phyloP scores from a whole-genome alignment of 2,113 vertebrate species.

The Todiramphus chloris region DNA sequence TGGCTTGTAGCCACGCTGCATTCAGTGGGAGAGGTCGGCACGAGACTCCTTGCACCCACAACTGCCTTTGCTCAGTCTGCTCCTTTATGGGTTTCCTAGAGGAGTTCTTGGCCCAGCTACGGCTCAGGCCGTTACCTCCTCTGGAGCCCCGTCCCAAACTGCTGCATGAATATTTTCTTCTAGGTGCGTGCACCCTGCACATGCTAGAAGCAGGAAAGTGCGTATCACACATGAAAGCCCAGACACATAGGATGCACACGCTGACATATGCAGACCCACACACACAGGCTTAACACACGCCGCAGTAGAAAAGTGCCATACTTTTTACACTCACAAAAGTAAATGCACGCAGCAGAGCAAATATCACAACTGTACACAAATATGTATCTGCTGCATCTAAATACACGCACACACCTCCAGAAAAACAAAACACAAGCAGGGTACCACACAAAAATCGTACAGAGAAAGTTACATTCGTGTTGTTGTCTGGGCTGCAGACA shows the following conservation, averaged over 20 bases:
- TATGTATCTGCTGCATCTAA: not conserved
- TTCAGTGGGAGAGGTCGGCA: not conserved
- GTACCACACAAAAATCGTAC: accelerated
- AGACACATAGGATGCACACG: not conserved
- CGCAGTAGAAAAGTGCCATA: not conserved
- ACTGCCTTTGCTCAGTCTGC: not conserved
- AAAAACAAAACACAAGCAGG: not conserved
- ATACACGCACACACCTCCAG: not conserved
- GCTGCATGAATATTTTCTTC: not conserved
- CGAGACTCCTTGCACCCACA: not conserved
- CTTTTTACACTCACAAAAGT: not conserved
- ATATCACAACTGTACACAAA: accelerated
- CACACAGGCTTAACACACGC: not conserved
- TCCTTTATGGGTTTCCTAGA: not conserved
- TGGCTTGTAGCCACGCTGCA: no score
- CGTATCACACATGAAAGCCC: not conserved
- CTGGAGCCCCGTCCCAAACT: not conserved
- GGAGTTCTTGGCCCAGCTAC: not conserved
- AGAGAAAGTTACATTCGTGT: not conserved
- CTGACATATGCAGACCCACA: not conserved
- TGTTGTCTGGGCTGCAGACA: not conserved
- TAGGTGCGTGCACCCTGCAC: not conserved
- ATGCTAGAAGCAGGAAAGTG: not conserved
- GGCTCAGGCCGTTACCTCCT: not conserved
- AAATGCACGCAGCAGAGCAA: not conserved